Conservation (phyloP, 92 coral and sea anemone species). For the Porites lobata region DNA sequence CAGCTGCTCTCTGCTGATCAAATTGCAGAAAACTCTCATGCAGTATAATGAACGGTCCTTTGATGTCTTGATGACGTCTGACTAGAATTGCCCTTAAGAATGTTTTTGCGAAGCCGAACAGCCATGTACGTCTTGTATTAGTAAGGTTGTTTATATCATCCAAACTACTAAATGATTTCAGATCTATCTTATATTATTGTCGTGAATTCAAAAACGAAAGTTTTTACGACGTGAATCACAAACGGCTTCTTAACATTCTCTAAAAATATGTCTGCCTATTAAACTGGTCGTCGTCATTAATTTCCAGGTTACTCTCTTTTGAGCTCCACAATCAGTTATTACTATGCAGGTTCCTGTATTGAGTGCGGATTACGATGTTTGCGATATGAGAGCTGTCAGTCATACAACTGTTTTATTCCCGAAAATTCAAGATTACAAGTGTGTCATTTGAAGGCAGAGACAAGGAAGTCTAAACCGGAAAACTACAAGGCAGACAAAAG, state of each 20-base stretch:
- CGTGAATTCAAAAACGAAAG: too few relatives aligned
- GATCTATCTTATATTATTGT: too few relatives aligned
- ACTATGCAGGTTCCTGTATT: background rate
- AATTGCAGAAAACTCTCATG: too few relatives aligned
- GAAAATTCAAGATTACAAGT: background rate
- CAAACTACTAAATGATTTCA: too few relatives aligned
- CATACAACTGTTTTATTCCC: slow-evolving; percentile 25
- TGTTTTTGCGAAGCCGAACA: too few relatives aligned
- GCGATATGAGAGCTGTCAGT: slow-evolving; percentile 35
- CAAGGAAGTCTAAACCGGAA: slow-evolving; percentile 20
- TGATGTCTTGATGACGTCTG: too few relatives aligned
- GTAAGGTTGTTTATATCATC: too few relatives aligned
- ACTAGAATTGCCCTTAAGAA: too few relatives aligned
- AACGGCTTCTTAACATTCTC: background rate
- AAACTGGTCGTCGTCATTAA: background rate
- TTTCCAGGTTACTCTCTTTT: slow-evolving; percentile 5
- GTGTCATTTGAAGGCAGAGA: slow-evolving; percentile 22
- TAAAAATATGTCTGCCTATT: background rate
- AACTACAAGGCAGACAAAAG: slow-evolving; percentile 11
- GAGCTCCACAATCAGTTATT: background rate
- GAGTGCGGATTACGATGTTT: slow-evolving; percentile 32
- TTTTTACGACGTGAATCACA: too few relatives aligned
- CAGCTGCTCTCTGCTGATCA: too few relatives aligned
- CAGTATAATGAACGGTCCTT: too few relatives aligned
- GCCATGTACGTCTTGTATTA: too few relatives aligned